Conservation (phyloP, 1,140 invertebrate genomes). For the Habropoda laboriosa region DNA sequence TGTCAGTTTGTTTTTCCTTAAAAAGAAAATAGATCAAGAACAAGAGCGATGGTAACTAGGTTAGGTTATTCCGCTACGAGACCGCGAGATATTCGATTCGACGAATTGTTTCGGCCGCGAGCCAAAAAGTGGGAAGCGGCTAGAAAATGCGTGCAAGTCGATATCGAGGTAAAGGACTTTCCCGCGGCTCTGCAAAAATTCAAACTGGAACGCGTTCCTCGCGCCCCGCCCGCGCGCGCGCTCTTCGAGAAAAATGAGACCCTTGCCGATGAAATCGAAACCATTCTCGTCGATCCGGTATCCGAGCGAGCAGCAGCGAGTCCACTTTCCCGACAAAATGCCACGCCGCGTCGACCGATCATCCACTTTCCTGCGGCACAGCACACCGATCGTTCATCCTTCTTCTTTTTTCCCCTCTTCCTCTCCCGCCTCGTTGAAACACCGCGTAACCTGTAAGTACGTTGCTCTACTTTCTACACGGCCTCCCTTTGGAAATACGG, state of each 20-base stretch:
- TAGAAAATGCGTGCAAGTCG: slow-evolving; percentile 5
- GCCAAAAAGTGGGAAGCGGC: too few species aligned
- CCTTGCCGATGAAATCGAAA: slow-evolving; percentile 62
- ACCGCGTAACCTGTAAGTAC: neutral
- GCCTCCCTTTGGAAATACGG: neutral
- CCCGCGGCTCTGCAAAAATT: slow-evolving; percentile 40
- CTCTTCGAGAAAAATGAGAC: slow-evolving; percentile 50
- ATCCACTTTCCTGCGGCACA: slow-evolving; percentile 60
- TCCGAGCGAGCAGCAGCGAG: too few species aligned
- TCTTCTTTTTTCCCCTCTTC: neutral
- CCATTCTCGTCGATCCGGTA: slow-evolving; percentile 52
- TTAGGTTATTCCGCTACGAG: too few species aligned
- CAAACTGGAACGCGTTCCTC: slow-evolving; percentile 44
- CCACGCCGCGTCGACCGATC: slow-evolving; percentile 45
- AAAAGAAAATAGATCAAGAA: too few species aligned
- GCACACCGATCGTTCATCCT: slow-evolving; percentile 12
- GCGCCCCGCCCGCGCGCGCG: neutral
- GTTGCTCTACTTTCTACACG: slow-evolving; percentile 55
- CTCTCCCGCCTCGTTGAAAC: neutral
- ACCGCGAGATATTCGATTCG: too few species aligned
- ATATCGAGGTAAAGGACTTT: slow-evolving; percentile 26
- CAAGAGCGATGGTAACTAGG: too few species aligned
- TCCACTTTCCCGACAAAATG: slow-evolving; percentile 64
- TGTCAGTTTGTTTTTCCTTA: too few species aligned
- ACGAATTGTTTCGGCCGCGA: too few species aligned